phyloP scores from a whole-genome alignment of 2,888 invertebrate species.

The Cheiracanthium punctorium region DNA sequence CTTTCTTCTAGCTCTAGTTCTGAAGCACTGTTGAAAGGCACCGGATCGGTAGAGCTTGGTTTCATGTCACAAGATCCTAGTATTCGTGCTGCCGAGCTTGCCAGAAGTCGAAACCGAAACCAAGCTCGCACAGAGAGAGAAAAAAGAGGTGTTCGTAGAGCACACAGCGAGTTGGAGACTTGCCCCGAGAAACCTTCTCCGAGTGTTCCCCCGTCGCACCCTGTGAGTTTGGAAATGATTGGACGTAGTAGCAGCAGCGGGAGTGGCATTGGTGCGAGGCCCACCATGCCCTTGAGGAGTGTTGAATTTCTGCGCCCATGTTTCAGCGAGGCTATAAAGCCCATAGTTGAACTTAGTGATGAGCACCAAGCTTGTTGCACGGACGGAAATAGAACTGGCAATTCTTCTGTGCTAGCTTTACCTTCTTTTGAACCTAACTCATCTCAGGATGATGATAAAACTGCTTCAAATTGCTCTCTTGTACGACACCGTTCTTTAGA shows the following conservation, averaged over 20 bases:
- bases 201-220: constrained; percentile 73
- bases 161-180: constrained; percentile 75
- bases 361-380: constrained; percentile 81
- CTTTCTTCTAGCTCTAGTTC: constrained; percentile 69
- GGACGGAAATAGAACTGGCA: constrained; percentile 40
- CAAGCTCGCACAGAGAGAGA: constrained; percentile 65
- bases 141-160: constrained; percentile 73
- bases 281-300: constrained; percentile 59
- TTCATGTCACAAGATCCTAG: constrained; percentile 75
- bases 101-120: constrained; percentile 56
- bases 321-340: constrained; percentile 87
- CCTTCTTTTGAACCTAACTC: constrained; percentile 33
- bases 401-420: constrained; percentile 24
- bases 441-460: constrained; percentile 30
- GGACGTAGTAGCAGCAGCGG: constrained; percentile 69
- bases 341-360: constrained; percentile 89
- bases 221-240: constrained; percentile 73
- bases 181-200: constrained; percentile 67
- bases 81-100: constrained; percentile 69
- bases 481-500: constrained; percentile 72
- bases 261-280: constrained; percentile 51
- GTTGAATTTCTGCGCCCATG: constrained; percentile 71
- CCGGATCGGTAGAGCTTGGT: constrained; percentile 80
- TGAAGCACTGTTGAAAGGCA: constrained; percentile 77
- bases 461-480: constrained; percentile 57